A percentile compares a stretch with the other conserved stretches of the same genome.
Conservation (phyloP, 2,113 vertebrate genomes). For the Lipotes vexillifer region DNA sequence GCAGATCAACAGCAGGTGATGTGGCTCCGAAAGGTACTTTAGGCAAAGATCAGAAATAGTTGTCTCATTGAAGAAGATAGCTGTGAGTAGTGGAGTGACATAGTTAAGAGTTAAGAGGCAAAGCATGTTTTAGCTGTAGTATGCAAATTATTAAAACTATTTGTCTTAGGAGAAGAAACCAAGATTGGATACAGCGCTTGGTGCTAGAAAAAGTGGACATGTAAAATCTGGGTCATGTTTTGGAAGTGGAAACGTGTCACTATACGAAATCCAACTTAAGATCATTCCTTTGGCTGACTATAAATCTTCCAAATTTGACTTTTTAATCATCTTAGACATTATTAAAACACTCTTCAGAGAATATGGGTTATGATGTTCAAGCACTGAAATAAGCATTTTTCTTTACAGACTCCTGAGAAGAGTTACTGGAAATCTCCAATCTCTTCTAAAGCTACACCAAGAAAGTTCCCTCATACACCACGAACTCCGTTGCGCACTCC, state of each 20-base stretch:
- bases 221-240: not conserved
- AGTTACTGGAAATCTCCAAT: constrained; percentile 58
- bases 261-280: not conserved
- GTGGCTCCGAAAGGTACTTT: not conserved
- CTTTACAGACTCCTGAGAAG: constrained; percentile 79
- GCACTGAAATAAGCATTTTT: not conserved
- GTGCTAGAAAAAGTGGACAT: not conserved
- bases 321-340: not conserved
- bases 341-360: not conserved
- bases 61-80: not conserved
- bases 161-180: not conserved
- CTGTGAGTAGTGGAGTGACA: not conserved
- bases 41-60: not conserved
- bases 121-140: not conserved
- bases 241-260: not conserved
- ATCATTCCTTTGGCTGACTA: not conserved
- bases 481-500: not conserved
- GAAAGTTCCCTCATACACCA: constrained; percentile 55
- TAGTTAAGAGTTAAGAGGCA: not conserved
- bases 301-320: not conserved
- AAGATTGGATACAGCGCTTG: not conserved
- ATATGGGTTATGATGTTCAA: not conserved
- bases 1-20: not conserved
- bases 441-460: constrained; percentile 39
- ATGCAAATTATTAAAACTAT: not conserved